Percentiles rank a stretch among this genome's conserved stretches.
Conservation (phyloP, 1,140 invertebrate species). For the Drosophila trapezifrons region DNA sequence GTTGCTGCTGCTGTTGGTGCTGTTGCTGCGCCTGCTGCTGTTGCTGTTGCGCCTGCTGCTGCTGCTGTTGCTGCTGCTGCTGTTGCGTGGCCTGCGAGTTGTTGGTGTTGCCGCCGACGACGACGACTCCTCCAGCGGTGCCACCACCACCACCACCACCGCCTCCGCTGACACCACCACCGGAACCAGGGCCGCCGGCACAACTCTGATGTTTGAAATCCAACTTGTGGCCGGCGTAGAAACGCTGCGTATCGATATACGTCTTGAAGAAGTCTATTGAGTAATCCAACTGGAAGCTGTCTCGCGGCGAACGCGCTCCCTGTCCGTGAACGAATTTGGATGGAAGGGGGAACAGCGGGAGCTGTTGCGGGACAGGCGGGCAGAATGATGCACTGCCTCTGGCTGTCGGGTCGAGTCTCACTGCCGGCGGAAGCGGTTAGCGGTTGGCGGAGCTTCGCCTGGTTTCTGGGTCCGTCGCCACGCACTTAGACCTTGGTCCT, state of each 20-base stretch:
- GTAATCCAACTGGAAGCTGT: constrained; percentile 82
- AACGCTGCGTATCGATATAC: constrained; percentile 84
- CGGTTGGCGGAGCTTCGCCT: background rate
- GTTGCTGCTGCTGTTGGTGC: constrained; percentile 28
- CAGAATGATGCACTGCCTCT: constrained; percentile 7
- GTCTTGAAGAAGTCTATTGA: constrained; percentile 83
- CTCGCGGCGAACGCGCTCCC: constrained; percentile 64
- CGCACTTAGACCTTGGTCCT: background rate
- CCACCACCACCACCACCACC: constrained; percentile 76
- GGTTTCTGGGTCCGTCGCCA: too few species aligned
- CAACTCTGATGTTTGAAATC: constrained; percentile 86
- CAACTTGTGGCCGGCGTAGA: constrained; percentile 85
- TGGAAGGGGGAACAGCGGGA: background rate
- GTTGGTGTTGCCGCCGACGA: constrained; percentile 81
- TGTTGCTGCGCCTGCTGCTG: constrained; percentile 29
- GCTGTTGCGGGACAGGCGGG: constrained; percentile 2
- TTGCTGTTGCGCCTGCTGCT: constrained; percentile 35
- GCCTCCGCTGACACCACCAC: constrained; percentile 83
- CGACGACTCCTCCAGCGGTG: constrained; percentile 82
- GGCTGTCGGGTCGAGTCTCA: background rate
- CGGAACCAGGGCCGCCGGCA: constrained; percentile 84
- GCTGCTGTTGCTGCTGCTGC: constrained; percentile 34
- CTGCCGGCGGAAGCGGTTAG: background rate
- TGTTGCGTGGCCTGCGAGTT: constrained; percentile 23
- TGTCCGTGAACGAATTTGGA: constrained; percentile 19